phyloP scores from a whole-genome alignment of 2,113 vertebrate genomes.

The Megaceryle torquata region DNA sequence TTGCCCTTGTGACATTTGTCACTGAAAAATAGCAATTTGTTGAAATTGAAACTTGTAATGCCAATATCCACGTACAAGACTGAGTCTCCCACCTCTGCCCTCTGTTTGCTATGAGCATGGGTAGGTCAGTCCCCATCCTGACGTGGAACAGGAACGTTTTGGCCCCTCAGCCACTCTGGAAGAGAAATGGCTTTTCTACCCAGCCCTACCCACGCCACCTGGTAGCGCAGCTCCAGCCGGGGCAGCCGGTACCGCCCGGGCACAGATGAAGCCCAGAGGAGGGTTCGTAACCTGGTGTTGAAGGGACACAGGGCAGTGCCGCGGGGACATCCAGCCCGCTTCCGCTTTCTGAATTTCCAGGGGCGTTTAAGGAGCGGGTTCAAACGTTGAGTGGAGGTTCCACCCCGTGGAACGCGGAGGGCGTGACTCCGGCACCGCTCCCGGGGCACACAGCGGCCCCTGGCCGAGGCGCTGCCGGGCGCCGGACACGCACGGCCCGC shows the following conservation, averaged over 20 bases:
- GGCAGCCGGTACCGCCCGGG: not conserved
- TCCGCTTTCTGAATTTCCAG: too few species aligned
- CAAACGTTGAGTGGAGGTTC: accelerated
- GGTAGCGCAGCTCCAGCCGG: not conserved
- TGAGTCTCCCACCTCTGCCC: accelerated
- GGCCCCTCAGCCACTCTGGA: not conserved
- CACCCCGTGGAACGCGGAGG: not conserved
- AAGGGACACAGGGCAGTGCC: not conserved
- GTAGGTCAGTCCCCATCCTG: not conserved
- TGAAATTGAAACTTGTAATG: not conserved
- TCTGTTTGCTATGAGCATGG: not conserved
- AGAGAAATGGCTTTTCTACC: not conserved
- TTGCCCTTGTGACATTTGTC: not conserved
- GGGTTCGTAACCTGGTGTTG: accelerated
- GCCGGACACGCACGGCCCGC: not conserved
- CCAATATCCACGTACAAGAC: accelerated
- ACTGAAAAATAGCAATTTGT: not conserved
- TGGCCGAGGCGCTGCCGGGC: not conserved
- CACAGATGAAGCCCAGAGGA: not conserved
- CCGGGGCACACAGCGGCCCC: not conserved
- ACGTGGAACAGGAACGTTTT: not conserved
- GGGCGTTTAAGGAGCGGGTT: too few species aligned
- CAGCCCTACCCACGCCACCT: not conserved
- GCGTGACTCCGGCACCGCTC: not conserved
- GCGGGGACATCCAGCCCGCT: accelerated